Evolutionary conservation across 2,797 vertebrate species (phyloP), one percentile per base, ranked within the genome.

Genomic region (Pogoniulus pusillus): DNA sequence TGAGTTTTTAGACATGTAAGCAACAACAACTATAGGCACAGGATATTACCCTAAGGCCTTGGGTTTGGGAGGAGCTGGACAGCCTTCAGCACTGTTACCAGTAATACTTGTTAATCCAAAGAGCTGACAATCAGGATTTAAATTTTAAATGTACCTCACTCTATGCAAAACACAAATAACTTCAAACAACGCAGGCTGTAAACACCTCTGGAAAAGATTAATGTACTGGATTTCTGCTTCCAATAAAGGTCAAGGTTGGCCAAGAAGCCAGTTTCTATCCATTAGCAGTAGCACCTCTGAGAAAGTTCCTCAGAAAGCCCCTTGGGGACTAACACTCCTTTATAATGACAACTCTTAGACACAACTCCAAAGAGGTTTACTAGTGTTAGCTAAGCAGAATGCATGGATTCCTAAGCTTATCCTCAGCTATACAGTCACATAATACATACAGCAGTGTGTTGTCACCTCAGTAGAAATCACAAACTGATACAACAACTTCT

Each of bases 61-160:
- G 45, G 39, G 72, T 77, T 77, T 85, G 82, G 95, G 91, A 94
- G 73, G 47, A 83, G 73, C 73, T 76, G 54, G 57, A 80, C 55
- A 80, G 75, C 55, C 51, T 90, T 85, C 69, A 91, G 84, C 41
- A 4, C n/a, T 19, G 23, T 51, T 85, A 87, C 92, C 76, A 69
- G 89, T 73, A 93, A 85, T 90, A 93, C 90, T 89, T 87, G 92
- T 82, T 90, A 90, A 89, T 80, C 78, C 51, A 75, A 95, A 89
- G 7, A 93, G 63, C 1, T 82, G 39, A 66, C 85, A 85, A 81
- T 41, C 30, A 55, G 39, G 87, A 89, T 89, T 89, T 51, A 19
- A 37, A 62, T 80, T 91, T 89, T 29, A 90, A 82, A 82, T 68
- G 8, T 7, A 18, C 17, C 47, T 81, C 51, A 34, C 43, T 68